Conservation (phyloP, 2,113 vertebrate genomes). For the Chauna torquata region DNA sequence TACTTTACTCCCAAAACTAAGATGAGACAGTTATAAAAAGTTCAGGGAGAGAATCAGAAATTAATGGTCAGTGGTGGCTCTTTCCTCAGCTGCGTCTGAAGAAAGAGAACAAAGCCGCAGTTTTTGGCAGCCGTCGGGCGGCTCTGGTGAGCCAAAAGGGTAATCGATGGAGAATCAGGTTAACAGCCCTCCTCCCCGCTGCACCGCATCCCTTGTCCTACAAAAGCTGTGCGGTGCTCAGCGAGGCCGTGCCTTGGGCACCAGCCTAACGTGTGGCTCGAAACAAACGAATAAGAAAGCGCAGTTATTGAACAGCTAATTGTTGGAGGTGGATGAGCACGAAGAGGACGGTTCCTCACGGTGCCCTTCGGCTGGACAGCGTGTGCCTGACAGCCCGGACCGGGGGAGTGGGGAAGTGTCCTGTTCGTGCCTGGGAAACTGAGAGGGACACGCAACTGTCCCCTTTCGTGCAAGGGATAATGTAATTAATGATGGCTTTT, state of each 20-base stretch:
- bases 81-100: neutral
- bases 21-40: neutral
- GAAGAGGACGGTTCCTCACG: neutral
- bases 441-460: neutral
- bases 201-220: neutral
- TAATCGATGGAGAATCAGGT: no score
- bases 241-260: neutral
- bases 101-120: neutral
- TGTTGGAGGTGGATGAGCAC: conserved; percentile 11
- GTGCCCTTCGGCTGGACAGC: no score
- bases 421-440: neutral
- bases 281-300: neutral
- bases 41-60: neutral
- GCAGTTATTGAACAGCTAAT: conserved; percentile 25
- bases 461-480: fast-evolving
- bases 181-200: neutral
- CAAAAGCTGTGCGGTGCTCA: neutral
- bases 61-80: neutral
- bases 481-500: neutral
- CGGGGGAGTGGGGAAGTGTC: neutral
- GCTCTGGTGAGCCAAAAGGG: neutral
- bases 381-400: neutral
- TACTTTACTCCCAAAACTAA: neutral
- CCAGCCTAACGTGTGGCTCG: conserved; percentile 15
- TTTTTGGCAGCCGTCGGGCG: neutral